Base-by-base conservation (phyloP, 2,113 vertebrate genomes). In the Cercocebus atys region DNA sequence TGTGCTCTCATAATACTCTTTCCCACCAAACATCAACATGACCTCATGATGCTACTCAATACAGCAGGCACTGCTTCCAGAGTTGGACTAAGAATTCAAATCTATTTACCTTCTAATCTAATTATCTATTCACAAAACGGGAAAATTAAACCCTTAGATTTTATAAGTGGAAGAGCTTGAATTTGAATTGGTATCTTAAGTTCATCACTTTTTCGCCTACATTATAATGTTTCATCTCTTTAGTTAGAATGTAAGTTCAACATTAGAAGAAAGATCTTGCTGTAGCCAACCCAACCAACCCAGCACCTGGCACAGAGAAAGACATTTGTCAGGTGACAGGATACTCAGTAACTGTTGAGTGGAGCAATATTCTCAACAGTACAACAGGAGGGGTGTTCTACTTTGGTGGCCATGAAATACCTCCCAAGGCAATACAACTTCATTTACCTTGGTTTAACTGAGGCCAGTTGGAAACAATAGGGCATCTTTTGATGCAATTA, bases 381-480 rank as follows among this genome's bases (percentile, higher is more conserved):
- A 66, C 66, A 96, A 90, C 23, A 35, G 55, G 83, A 55, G 50
- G 40, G 43, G 23, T 73, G 43, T 70, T 97, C 94, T 92, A 64
- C 79, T 93, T 91, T 91, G 95, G 95, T 97, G 93, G 94, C 66
- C 68, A 50, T 68, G 68, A 96, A 92, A 86, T 96, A 12, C 30
- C 61, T 96, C 88, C 88, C 61, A 50, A 95, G 73, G 88, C 79
- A 96, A 92, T 79, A 59, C 40, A 30, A 55, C 87, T 85, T 88
- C 79, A 93, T 83, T 93, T 93, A 92, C 94, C 93, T 97, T 73
- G 55, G 50, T 78, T 96, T 97, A 97, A 94, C 81, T 94, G 50
- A 97, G 59, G 75, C 88, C 61, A 96, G 73, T 89, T 96, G 82
- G 97, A 98, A 97, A 98, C 50, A 96, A 97, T 83, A 94, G 90